Percentiles rank a stretch among this genome's conserved stretches.
Evolutionary conservation across 1,140 invertebrate genomes (phyloP).

Genomic region (Zaprionus capensis): DNA sequence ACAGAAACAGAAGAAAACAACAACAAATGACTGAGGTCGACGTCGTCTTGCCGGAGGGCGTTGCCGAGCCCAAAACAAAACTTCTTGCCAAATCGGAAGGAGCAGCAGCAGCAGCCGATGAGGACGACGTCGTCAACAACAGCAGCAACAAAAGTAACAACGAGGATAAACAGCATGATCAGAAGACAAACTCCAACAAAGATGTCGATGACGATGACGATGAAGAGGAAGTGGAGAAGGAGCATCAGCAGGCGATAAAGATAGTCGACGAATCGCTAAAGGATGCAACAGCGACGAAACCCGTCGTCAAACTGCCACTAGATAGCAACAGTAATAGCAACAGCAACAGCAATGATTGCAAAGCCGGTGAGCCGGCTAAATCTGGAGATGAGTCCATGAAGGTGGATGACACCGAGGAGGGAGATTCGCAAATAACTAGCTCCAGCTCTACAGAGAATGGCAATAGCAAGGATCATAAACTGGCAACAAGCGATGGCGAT

Average conservation of each 20-base stretch:
- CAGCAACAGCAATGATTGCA: slow-evolving; percentile 21
- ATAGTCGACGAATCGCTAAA: background rate
- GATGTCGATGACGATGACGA: slow-evolving; percentile 5
- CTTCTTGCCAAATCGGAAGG: slow-evolving; percentile 63
- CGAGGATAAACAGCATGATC: slow-evolving; percentile 34
- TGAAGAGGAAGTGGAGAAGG: background rate
- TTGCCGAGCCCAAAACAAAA: slow-evolving; percentile 73
- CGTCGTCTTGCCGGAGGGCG: slow-evolving; percentile 81
- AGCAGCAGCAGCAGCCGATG: slow-evolving; percentile 11
- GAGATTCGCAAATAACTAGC: slow-evolving; percentile 75
- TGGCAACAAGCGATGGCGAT: slow-evolving; percentile 44
- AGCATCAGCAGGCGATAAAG: background rate
- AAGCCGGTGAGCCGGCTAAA: slow-evolving; percentile 15
- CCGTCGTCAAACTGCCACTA: slow-evolving; percentile 18
- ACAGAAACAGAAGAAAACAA: slow-evolving; percentile 41
- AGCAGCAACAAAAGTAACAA: slow-evolving; percentile 18
- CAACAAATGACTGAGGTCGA: slow-evolving; percentile 84
- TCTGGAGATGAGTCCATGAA: slow-evolving; percentile 41
- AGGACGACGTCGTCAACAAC: slow-evolving; percentile 22
- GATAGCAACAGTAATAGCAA: slow-evolving; percentile 30
- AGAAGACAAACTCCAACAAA: slow-evolving; percentile 25
- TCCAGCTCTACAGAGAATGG: slow-evolving; percentile 63
- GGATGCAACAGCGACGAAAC: slow-evolving; percentile 2
- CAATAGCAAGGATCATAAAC: slow-evolving; percentile 51
- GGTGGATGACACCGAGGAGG: slow-evolving; percentile 56